Evolutionary conservation across 1,140 invertebrate species (phyloP), one percentile per base, ranked within the genome.

Genomic region (Saxidomus purpurata): DNA sequence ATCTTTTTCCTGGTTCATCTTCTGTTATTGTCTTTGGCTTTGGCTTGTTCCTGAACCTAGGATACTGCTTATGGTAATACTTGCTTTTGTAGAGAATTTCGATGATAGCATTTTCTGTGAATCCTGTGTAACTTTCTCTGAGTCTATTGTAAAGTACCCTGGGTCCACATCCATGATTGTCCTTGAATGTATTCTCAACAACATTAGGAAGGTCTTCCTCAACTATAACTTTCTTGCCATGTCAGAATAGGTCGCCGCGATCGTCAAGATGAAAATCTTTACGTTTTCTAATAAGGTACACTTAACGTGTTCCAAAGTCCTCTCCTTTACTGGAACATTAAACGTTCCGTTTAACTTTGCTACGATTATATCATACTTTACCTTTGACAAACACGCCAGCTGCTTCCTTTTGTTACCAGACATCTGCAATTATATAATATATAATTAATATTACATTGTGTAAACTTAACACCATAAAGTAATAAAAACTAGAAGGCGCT

Each of bases 141-240:
- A 82, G 38, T 82, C 61, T 82, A 25, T 82, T 38, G 38, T 82
- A 82, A 25, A 82, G 31, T 36, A 63, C 52, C 28, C 52, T 59
- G 11, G 79, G 8, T 55, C 77, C 28, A 55, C 43, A 55, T n/a
- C 79, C 49, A 9, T 61, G 11, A 38, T 49, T 47, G 2, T 79
- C 43, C 25, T 28, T 52, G n/a, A 79, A 79, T 31, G 2, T 22
- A 11, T 52, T 49, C n/a, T 79, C 49, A 34, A 49, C 76, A 28
- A 49, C 0, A 13, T n/a, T 52, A 28, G 76, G 40, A 28, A 79
- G 28, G n/a, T 79, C 43, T n/a, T 71, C 67, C 17, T 36, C 17
- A 22, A 71, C 67, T 19, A 71, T 36, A 22, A 71, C 36, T 40
- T 71, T 3, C 17, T 71, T 38, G 1, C 67, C 71, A 13, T 49